Evolutionary conservation across 2,113 vertebrate species (phyloP).

Genomic region (Lanius collurio): DNA sequence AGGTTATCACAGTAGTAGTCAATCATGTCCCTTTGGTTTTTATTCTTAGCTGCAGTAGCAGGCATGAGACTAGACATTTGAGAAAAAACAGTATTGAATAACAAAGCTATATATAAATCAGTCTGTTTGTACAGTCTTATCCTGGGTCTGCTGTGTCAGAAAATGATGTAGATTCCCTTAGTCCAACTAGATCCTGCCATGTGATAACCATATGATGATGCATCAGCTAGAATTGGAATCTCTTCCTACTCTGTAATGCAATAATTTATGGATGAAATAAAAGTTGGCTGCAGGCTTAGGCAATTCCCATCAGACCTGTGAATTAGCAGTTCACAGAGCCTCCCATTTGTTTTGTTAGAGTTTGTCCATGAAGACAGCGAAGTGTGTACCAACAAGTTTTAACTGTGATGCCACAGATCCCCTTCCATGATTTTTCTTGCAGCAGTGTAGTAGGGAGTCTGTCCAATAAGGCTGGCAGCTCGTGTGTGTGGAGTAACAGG

Average conservation of each 20-base stretch:
- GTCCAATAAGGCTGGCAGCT: background rate
- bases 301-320: background rate
- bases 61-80: background rate
- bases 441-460: background rate
- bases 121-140: background rate
- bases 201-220: background rate
- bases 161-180: background rate
- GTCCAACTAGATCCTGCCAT: background rate
- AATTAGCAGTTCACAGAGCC: background rate
- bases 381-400: background rate
- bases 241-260: background rate
- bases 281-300: background rate
- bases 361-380: background rate
- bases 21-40: background rate
- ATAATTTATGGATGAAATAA: background rate
- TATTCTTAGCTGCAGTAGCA: background rate
- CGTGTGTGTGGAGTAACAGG: background rate
- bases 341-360: background rate
- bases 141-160: background rate
- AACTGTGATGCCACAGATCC: background rate
- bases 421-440: background rate
- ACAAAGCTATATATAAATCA: background rate
- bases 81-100: background rate
- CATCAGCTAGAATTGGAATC: constrained; percentile 14
- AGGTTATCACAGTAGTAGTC: background rate